These are phyloP conservation scores for Polyergus mexicanus DNA, from an alignment of 1,140 invertebrate genomes.

Conservation along the genomic window DNA sequence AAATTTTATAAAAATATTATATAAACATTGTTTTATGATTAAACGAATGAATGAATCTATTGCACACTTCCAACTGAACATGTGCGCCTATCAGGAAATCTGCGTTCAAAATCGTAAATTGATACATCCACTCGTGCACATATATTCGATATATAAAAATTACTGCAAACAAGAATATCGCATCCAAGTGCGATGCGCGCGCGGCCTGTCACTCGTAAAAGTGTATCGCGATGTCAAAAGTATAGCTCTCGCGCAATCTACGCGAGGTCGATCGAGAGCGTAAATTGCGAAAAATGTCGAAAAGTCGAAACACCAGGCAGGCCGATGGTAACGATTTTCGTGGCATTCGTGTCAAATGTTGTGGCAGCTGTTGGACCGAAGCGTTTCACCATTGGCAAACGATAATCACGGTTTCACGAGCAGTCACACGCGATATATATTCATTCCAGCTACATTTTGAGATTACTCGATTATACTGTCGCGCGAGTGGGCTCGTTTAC, in stretches of 20 bases:
- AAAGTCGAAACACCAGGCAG: constrained; percentile 50
- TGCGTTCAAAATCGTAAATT: not conserved
- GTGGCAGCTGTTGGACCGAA: constrained; percentile 58
- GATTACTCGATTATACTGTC: constrained; percentile 52
- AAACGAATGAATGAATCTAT: not conserved
- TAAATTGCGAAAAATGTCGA: constrained; percentile 47
- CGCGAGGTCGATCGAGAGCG: constrained; percentile 6
- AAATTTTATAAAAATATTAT: not conserved
- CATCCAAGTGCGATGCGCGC: not conserved
- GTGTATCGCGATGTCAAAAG: constrained; percentile 44
- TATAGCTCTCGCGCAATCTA: constrained; percentile 32
- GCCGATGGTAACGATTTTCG: constrained; percentile 47
- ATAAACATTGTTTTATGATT: too few species aligned
- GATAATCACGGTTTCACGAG: constrained; percentile 58
- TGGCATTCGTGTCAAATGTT: constrained; percentile 57
- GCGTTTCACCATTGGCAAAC: constrained; percentile 63
- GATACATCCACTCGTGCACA: not conserved
- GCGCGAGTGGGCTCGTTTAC: constrained; percentile 1
- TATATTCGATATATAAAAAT: not conserved
- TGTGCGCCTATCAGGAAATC: not conserved
- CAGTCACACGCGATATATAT: constrained; percentile 53
- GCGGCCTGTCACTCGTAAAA: constrained; percentile 42
- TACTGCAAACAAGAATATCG: not conserved
- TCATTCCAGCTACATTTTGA: constrained; percentile 54
- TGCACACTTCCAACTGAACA: too few species aligned